These are phyloP conservation scores for Enteromius paludinosus DNA, from an alignment of 2,797 vertebrate genomes.

Conservation along the genomic window DNA sequence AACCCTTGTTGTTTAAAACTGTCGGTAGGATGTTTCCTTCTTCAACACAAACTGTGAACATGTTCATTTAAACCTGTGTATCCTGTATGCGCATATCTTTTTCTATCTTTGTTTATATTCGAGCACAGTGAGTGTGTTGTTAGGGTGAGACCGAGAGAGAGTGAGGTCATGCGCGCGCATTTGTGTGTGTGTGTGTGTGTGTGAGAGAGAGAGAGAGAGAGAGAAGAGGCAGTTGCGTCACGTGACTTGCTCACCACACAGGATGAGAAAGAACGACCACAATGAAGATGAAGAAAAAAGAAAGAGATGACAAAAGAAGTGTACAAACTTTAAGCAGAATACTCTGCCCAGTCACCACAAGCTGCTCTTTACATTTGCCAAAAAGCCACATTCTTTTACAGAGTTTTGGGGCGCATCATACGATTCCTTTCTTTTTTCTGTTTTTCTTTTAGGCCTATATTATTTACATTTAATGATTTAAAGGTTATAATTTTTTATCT, in stretches of 20 bases:
- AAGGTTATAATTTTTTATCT: neutral
- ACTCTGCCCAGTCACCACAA: neutral
- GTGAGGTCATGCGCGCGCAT: neutral
- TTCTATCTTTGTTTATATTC: neutral
- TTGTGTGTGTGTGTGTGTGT: neutral
- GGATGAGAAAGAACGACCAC: slow-evolving; percentile 48
- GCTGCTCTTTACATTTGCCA: neutral
- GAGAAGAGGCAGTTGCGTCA: neutral
- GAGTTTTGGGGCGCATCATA: neutral
- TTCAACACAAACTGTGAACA: neutral
- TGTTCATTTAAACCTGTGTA: neutral
- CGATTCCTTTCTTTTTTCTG: neutral
- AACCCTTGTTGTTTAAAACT: neutral
- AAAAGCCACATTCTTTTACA: neutral
- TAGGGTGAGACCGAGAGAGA: neutral
- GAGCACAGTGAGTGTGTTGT: neutral
- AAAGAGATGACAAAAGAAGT: neutral
- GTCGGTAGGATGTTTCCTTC: neutral
- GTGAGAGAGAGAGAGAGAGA: slow-evolving; percentile 3
- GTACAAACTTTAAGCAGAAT: neutral
- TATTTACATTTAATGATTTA: neutral
- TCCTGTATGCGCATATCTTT: neutral
- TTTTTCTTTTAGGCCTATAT: neutral
- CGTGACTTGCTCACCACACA: slow-evolving; percentile 50
- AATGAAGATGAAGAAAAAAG: slow-evolving; percentile 6